Evolutionary conservation across 2,797 vertebrate genomes (phyloP).

Genomic region (Parotocinclus haroldoi): DNA sequence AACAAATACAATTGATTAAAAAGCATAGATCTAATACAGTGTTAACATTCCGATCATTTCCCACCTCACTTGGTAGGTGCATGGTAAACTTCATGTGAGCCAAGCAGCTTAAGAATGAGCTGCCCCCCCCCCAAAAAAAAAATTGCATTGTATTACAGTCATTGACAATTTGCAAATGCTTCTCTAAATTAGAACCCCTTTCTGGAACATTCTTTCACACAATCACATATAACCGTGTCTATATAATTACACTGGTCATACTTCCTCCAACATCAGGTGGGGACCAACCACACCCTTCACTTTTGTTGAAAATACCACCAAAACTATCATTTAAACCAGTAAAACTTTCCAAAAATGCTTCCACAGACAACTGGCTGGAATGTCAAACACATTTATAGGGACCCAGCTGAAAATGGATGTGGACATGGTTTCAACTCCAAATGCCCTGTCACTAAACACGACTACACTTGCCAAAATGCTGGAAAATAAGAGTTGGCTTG

Average conservation of each 20-base stretch:
- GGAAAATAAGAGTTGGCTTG: not conserved
- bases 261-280: conserved; percentile 26
- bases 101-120: too few relatives aligned
- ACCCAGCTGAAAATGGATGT: conserved; percentile 56
- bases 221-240: not conserved
- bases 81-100: too few relatives aligned
- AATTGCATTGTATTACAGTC: too few relatives aligned
- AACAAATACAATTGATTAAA: too few relatives aligned
- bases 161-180: too few relatives aligned
- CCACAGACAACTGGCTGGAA: conserved; percentile 57
- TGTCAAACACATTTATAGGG: too few relatives aligned
- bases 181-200: too few relatives aligned
- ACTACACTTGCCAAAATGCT: not conserved
- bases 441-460: conserved; percentile 4
- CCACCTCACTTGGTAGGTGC: too few relatives aligned
- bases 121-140: too few relatives aligned
- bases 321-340: conserved; percentile 57
- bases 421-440: conserved; percentile 35
- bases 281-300: conserved; percentile 5
- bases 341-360: conserved; percentile 40
- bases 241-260: conserved; percentile 46
- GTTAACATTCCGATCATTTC: too few relatives aligned
- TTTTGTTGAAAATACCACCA: conserved; percentile 41
- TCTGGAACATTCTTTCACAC: not conserved
- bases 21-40: too few relatives aligned